Percentiles rank a stretch among this genome's conserved stretches.
Conservation (phyloP, 2,113 vertebrate genomes). For the Chaetops frenatus region DNA sequence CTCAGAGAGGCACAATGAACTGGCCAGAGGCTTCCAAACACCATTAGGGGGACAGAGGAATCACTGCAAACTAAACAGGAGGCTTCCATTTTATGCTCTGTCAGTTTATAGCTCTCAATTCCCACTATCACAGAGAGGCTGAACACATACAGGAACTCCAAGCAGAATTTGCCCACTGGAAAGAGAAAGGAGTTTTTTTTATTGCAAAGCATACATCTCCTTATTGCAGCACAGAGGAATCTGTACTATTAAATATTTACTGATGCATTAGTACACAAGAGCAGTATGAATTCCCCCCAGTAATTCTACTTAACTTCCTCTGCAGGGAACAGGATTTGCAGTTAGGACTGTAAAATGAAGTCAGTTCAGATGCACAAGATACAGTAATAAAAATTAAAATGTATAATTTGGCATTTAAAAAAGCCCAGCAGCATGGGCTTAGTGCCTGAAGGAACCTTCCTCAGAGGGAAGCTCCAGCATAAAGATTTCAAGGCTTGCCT, state of each 20-base stretch:
- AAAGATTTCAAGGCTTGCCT: not conserved
- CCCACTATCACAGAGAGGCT: not conserved
- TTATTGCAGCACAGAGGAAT: not conserved
- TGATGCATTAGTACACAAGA: not conserved
- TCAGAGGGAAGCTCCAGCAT: not conserved
- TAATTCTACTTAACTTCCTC: not conserved
- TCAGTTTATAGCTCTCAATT: not conserved
- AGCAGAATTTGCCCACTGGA: not conserved
- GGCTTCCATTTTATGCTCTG: constrained; percentile 6
- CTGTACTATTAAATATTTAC: not conserved
- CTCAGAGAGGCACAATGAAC: not conserved
- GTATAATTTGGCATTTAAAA: not conserved
- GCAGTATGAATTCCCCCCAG: not conserved
- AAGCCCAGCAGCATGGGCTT: not conserved
- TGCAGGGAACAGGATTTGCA: not conserved
- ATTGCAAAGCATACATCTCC: not conserved
- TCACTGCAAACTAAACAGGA: not conserved
- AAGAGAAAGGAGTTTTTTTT: not conserved
- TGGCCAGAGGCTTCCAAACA: not conserved
- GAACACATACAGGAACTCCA: not conserved
- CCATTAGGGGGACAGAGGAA: not conserved
- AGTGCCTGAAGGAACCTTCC: not conserved
- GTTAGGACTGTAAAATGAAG: not conserved
- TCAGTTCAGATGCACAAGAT: not conserved
- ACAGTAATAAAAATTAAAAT: not conserved